These are phyloP conservation scores for Drosophila kuntzei DNA, from an alignment of 2,888 invertebrate genomes.

Conservation along the genomic window DNA sequence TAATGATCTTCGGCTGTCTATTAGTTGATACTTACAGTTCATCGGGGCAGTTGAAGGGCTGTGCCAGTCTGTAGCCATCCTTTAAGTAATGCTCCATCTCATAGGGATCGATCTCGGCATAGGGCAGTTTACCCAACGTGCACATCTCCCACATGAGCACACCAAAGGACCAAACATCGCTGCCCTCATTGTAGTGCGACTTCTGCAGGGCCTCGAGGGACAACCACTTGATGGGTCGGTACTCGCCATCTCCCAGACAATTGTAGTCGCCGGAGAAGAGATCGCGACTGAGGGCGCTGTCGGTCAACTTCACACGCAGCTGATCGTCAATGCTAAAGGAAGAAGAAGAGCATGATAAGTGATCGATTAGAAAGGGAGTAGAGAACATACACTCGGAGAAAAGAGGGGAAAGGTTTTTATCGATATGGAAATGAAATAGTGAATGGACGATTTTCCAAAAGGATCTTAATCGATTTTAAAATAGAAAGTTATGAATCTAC, in stretches of 20 bases:
- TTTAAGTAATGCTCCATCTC: slow-evolving; percentile 95
- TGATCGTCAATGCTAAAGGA: slow-evolving; percentile 89
- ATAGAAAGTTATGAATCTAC: no score
- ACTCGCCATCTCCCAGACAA: slow-evolving; percentile 96
- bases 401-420: background rate
- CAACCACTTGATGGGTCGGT: slow-evolving; percentile 97
- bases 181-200: slow-evolving; percentile 93
- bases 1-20: background rate
- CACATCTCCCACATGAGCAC: slow-evolving; percentile 97
- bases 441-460: no score
- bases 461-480: no score
- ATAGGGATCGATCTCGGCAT: slow-evolving; percentile 95
- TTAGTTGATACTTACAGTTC: slow-evolving; percentile 96
- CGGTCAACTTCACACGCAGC: slow-evolving; percentile 93
- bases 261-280: slow-evolving; percentile 97
- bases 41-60: slow-evolving; percentile 97
- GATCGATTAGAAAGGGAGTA: background rate
- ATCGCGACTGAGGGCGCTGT: slow-evolving; percentile 95
- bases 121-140: slow-evolving; percentile 95
- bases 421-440: background rate
- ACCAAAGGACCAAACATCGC: slow-evolving; percentile 99
- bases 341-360: background rate
- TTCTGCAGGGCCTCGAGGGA: slow-evolving; percentile 94
- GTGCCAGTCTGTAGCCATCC: slow-evolving; percentile 95
- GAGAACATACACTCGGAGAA: background rate